Evolutionary conservation across 2,888 invertebrate species (phyloP).

Genomic region (Cephalotes varians): DNA sequence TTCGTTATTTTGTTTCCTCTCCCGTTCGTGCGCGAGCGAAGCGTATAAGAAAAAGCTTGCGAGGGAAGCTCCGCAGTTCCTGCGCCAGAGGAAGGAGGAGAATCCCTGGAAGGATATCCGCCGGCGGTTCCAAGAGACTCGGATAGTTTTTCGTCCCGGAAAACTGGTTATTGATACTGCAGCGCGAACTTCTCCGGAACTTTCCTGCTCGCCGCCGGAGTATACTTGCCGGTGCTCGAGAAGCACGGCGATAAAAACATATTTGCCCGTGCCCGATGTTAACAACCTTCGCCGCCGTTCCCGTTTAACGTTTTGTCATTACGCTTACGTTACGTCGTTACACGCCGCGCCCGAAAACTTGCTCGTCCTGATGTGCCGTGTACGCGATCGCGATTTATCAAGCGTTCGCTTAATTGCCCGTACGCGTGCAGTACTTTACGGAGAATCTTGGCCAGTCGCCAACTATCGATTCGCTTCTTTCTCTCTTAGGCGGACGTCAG

Average conservation of each 20-base stretch:
- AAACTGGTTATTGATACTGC: slow-evolving; percentile 78
- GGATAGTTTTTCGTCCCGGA: slow-evolving; percentile 73
- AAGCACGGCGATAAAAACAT: slow-evolving; percentile 78
- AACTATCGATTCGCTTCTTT: slow-evolving; percentile 51
- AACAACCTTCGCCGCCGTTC: slow-evolving; percentile 70
- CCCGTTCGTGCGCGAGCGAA: slow-evolving; percentile 37
- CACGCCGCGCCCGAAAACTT: slow-evolving; percentile 11
- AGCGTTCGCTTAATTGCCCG: slow-evolving; percentile 64
- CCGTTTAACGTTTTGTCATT: slow-evolving; percentile 69
- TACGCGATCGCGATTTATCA: slow-evolving; percentile 64
- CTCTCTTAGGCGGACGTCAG: slow-evolving; percentile 26
- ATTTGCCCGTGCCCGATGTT: slow-evolving; percentile 77
- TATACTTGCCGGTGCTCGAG: slow-evolving; percentile 55
- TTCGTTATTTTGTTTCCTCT: slow-evolving; percentile 77
- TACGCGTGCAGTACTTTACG: slow-evolving; percentile 25
- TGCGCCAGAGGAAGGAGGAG: slow-evolving; percentile 51
- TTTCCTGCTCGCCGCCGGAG: slow-evolving; percentile 55
- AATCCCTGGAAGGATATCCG: slow-evolving; percentile 73
- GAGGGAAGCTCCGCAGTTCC: slow-evolving; percentile 62
- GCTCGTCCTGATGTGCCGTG: slow-evolving; percentile 29
- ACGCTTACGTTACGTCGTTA: slow-evolving; percentile 33
- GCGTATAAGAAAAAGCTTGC: slow-evolving; percentile 59
- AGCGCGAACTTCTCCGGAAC: slow-evolving; percentile 64
- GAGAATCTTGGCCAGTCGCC: slow-evolving; percentile 67
- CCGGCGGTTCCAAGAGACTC: slow-evolving; percentile 70